These are phyloP conservation scores for Acrocyrtus sp. DNA, from an alignment of 2,888 invertebrate genomes.

Conservation along the genomic window DNA sequence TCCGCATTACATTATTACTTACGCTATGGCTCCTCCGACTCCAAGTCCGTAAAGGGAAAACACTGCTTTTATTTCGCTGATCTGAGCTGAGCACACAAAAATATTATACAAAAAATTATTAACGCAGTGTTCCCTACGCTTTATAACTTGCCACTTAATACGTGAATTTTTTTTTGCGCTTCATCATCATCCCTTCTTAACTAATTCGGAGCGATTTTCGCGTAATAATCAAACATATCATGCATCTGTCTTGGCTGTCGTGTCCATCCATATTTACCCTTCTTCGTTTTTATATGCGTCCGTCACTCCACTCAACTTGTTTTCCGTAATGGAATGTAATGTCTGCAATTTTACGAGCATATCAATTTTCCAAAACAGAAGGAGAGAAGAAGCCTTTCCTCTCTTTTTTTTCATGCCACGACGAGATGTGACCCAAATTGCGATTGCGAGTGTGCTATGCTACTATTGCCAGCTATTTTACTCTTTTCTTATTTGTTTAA, in stretches of 20 bases:
- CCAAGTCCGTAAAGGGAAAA: no score
- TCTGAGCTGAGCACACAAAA: neutral
- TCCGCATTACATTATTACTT: no score
- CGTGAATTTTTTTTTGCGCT: no score
- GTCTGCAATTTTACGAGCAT: slow-evolving; percentile 11
- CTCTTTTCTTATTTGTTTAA: slow-evolving; percentile 9
- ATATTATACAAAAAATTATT: no score
- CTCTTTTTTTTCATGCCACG: neutral
- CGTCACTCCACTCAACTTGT: neutral
- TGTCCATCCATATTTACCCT: slow-evolving; percentile 18
- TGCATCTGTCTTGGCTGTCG: slow-evolving; percentile 25
- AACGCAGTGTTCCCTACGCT: neutral
- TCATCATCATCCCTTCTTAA: neutral
- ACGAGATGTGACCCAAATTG: slow-evolving; percentile 28
- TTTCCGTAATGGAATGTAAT: neutral
- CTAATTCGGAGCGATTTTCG: neutral
- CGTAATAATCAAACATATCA: slow-evolving; percentile 18
- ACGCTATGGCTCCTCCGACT: no score
- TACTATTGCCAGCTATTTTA: neutral
- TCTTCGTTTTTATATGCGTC: neutral
- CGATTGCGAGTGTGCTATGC: neutral
- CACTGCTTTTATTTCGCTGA: no score
- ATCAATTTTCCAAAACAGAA: slow-evolving; percentile 31
- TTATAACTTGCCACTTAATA: neutral
- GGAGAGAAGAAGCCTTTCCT: no score